Evolutionary conservation across 2,797 vertebrate genomes (phyloP).

Genomic region (Poecilia gillii): DNA sequence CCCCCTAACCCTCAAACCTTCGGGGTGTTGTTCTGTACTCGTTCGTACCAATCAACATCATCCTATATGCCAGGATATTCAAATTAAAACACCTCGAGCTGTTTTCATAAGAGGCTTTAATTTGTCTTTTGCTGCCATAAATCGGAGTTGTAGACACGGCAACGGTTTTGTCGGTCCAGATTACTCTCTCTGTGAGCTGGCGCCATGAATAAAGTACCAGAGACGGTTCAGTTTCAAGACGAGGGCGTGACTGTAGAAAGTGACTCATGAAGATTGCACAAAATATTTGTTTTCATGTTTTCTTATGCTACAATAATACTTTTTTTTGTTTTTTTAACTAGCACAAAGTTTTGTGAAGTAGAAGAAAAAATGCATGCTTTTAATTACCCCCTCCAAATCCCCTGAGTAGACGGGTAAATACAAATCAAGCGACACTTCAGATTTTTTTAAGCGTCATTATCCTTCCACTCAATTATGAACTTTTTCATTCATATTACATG

Average conservation of each 20-base stretch:
- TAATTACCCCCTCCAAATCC: background rate
- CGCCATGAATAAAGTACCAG: background rate
- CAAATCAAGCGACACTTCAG: background rate
- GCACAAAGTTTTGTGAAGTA: background rate
- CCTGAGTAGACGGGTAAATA: background rate
- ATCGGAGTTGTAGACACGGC: background rate
- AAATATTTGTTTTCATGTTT: background rate
- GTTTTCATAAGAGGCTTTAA: background rate
- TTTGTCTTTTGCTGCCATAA: background rate
- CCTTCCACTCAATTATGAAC: background rate
- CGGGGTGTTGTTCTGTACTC: slow-evolving; percentile 54
- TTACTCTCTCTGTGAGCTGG: background rate
- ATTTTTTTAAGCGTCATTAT: background rate
- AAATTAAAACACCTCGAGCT: slow-evolving; percentile 5
- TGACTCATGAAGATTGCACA: background rate
- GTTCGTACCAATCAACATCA: slow-evolving; percentile 49
- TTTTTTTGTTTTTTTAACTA: background rate
- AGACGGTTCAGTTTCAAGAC: background rate
- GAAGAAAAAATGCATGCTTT: background rate
- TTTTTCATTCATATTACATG: background rate
- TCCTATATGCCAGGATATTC: slow-evolving; percentile 33
- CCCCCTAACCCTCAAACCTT: slow-evolving; percentile 22
- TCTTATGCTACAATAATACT: background rate
- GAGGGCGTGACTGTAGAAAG: background rate
- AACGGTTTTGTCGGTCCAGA: background rate